Evolutionary conservation across 2,888 invertebrate species (phyloP), one percentile per base, ranked within the genome.

Genomic region (Conchocele bisecta): DNA sequence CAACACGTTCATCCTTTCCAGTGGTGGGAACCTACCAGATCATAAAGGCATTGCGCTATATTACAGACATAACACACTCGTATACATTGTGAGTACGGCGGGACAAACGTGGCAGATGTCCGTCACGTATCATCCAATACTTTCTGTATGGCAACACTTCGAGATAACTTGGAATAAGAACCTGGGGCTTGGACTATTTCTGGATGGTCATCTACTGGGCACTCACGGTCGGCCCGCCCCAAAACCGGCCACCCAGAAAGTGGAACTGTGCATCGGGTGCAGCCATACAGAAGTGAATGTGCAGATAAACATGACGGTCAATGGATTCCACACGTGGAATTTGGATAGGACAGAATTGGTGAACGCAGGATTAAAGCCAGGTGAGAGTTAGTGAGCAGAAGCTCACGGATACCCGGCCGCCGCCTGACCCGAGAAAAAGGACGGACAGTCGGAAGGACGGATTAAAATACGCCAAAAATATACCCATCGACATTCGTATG

Each of bases 91-190:
- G 2, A 75, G 68, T 17, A 82, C 83, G n/a, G 58, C 61, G 1
- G 80, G 79, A 11, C 37, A 64, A 22, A 60, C 26, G 22, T 85
- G 85, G 85, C 59, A 50, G 1, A 17, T 85, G 5, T 31, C 29
- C 13, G 70, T 74, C 3, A 37, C 54, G 0, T 74, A 81, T 46
- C 53, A 22, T 0, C 69, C 83, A 15, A 68, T 69, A 0, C n/a
- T 79, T n/a, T 61, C 81, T 22, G 35, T 57, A 0, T 85, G 85
- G 85, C 78, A 85, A 39, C 73, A 77, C 35, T 65, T 83, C 17
- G 81, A 82, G 44, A 59, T 85, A 7, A 81, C 85, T 5, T 85
- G 83, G 83, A 81, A 76, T 33, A 59, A 66, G 24, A 63, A 69
- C 26, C 64, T 82, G 2, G 85, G 85, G 7, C 46, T 77, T 15